A percentile compares a stretch with the other conserved stretches of the same genome.
These are phyloP conservation scores for Neodiprion lecontei DNA, from an alignment of 1,140 invertebrate species.

Conservation along the genomic window DNA sequence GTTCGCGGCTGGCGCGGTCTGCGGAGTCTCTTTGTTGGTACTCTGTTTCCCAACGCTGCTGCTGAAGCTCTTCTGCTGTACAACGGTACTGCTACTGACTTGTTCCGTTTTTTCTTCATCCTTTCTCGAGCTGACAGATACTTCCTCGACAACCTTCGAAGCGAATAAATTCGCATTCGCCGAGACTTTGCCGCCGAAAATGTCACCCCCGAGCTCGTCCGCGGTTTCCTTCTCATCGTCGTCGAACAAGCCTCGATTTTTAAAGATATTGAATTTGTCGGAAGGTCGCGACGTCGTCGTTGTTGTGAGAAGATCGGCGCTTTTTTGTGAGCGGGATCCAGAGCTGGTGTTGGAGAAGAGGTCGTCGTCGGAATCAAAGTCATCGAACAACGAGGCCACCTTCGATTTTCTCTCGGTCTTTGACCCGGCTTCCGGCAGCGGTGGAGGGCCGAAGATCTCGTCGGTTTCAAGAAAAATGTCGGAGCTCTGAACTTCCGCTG, in stretches of 20 bases:
- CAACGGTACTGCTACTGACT: not conserved
- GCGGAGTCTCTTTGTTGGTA: not conserved
- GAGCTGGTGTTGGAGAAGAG: constrained; percentile 47
- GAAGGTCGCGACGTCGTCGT: constrained; percentile 21
- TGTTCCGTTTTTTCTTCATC: constrained; percentile 19
- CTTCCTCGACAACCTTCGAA: not conserved
- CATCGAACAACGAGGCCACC: constrained; percentile 45
- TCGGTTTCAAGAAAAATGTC: constrained; percentile 32
- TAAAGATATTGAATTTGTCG: constrained; percentile 26
- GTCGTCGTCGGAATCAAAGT: constrained; percentile 51
- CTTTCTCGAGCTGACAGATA: not conserved
- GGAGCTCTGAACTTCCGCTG: constrained; percentile 9
- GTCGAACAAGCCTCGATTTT: constrained; percentile 40
- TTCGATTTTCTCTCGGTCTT: constrained; percentile 43
- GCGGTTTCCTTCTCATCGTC: constrained; percentile 23
- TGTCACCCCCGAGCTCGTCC: constrained; percentile 23
- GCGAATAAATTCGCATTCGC: constrained; percentile 49
- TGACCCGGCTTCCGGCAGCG: constrained; percentile 36
- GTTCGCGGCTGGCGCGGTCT: not conserved
- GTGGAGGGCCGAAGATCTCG: constrained; percentile 50
- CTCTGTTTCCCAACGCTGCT: not conserved
- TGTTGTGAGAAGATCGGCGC: constrained; percentile 34
- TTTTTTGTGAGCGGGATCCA: constrained; percentile 46
- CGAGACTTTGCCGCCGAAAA: constrained; percentile 39
- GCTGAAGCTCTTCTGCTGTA: not conserved